Percentiles rank a stretch among this genome's conserved stretches.
These are phyloP conservation scores for Cantharis flavilabris DNA, from an alignment of 2,888 invertebrate genomes.

Conservation along the genomic window DNA sequence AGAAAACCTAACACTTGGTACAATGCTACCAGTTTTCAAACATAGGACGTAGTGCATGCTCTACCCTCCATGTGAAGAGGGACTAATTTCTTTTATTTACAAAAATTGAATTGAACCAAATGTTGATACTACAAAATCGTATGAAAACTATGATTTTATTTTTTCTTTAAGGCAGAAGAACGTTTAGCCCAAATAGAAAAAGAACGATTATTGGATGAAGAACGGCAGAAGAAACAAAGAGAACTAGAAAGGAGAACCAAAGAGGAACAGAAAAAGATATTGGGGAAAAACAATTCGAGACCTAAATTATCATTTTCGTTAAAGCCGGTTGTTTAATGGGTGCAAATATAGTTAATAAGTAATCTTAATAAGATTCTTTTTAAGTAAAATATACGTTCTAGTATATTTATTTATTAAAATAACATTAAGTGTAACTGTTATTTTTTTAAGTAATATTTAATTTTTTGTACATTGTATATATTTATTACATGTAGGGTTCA, in stretches of 20 bases:
- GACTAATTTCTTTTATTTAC: neutral
- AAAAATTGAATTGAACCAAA: neutral
- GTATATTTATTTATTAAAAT: neutral
- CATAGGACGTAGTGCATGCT: too few species aligned
- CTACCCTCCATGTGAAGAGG: too few species aligned
- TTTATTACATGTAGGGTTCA: neutral
- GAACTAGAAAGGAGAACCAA: constrained; percentile 90
- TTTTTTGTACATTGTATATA: neutral
- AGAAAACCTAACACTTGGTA: too few species aligned
- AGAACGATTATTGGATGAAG: constrained; percentile 94
- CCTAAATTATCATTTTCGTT: constrained; percentile 92
- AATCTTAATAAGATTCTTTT: neutral
- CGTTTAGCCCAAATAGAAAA: constrained; percentile 95
- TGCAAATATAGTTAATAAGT: constrained; percentile 5
- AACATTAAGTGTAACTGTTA: neutral
- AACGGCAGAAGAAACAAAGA: constrained; percentile 87
- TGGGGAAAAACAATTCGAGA: constrained; percentile 95
- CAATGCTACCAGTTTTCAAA: too few species aligned
- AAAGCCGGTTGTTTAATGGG: constrained; percentile 68
- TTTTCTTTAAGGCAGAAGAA: constrained; percentile 82
- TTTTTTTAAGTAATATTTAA: neutral
- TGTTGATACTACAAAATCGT: neutral
- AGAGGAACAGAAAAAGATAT: constrained; percentile 95
- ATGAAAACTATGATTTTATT: neutral
- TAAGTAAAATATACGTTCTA: neutral